These are phyloP conservation scores for Rutpela maculata DNA, from an alignment of 2,888 invertebrate species.

Conservation along the genomic window DNA sequence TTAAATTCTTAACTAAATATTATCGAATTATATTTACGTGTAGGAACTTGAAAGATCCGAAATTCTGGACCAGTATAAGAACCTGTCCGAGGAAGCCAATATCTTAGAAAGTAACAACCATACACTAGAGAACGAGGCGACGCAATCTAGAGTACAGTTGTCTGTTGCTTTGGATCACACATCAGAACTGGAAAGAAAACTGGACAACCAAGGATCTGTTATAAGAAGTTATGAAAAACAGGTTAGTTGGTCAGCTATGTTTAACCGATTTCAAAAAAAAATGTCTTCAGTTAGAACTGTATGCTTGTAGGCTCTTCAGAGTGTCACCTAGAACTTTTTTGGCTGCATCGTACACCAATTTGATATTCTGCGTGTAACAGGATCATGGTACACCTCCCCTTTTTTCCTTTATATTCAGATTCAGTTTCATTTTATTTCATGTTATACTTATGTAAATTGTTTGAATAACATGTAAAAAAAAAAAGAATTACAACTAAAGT, in stretches of 20 bases:
- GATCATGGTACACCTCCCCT: no score
- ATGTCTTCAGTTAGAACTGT: no score
- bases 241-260: constrained; percentile 66
- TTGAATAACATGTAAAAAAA: no score
- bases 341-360: no score
- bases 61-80: constrained; percentile 87
- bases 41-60: constrained; percentile 88
- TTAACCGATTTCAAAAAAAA: neutral
- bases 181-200: constrained; percentile 79
- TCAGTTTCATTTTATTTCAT: no score
- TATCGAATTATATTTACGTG: constrained; percentile 38
- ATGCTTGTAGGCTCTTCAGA: no score
- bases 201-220: constrained; percentile 76
- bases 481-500: no score
- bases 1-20: neutral
- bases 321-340: no score
- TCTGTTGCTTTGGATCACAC: constrained; percentile 78
- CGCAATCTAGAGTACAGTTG: constrained; percentile 79
- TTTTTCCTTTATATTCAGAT: no score
- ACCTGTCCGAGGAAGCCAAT: constrained; percentile 85
- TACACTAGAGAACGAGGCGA: constrained; percentile 85
- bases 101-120: constrained; percentile 87
- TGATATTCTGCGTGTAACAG: no score
- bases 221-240: constrained; percentile 78
- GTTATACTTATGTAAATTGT: no score